Evolutionary conservation across 2,113 vertebrate species (phyloP).

Genomic region (Embiotoca jacksoni): DNA sequence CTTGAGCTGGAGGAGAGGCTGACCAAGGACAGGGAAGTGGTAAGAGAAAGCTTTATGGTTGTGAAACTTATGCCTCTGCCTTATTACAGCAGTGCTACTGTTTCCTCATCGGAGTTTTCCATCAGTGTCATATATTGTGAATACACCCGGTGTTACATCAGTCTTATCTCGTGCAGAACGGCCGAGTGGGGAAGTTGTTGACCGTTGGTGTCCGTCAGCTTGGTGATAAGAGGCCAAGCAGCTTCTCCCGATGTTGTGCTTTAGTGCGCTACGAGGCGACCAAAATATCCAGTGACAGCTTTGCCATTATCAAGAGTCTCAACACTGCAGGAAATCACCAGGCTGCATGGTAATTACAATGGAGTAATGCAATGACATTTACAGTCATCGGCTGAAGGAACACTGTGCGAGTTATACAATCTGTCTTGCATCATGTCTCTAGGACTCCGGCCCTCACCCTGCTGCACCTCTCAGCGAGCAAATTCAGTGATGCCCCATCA

Average conservation of each 20-base stretch:
- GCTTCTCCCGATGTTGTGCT: slow-evolving; percentile 90
- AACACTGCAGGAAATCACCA: slow-evolving; percentile 90
- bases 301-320: slow-evolving; percentile 90
- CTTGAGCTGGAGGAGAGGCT: slow-evolving; percentile 95
- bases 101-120: neutral
- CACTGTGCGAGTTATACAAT: slow-evolving; percentile 12
- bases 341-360: slow-evolving; percentile 87
- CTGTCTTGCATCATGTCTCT: slow-evolving; percentile 26
- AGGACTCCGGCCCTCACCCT: slow-evolving; percentile 93
- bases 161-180: slow-evolving; percentile 84
- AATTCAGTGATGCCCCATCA: slow-evolving; percentile 86
- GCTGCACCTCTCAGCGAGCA: slow-evolving; percentile 90
- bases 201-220: slow-evolving; percentile 88
- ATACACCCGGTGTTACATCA: neutral
- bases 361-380: neutral
- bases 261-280: slow-evolving; percentile 89
- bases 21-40: slow-evolving; percentile 91
- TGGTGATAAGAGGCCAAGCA: slow-evolving; percentile 83
- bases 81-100: no score
- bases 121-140: fast-evolving
- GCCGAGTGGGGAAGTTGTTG: slow-evolving; percentile 90
- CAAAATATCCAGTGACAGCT: slow-evolving; percentile 90
- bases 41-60: slow-evolving; percentile 72
- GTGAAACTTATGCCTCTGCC: no score
- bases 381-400: neutral